Conservation (phyloP, 2,113 vertebrate genomes). For the Scomber scombrus region DNA sequence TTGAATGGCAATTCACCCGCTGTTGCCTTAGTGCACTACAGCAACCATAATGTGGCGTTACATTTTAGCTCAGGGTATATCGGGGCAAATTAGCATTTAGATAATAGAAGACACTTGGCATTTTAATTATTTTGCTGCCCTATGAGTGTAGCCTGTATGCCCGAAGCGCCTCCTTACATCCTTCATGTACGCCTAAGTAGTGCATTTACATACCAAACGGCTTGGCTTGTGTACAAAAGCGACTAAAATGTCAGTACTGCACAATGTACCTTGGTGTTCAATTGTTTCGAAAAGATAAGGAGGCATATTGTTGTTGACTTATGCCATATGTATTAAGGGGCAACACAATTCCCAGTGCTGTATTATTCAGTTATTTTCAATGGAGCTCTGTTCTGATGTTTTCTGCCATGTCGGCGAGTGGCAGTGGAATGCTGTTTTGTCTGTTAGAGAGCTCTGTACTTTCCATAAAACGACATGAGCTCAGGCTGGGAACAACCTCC, state of each 20-base stretch:
- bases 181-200: conserved; percentile 69
- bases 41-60: conserved; percentile 67
- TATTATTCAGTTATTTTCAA: conserved; percentile 54
- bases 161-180: conserved; percentile 69
- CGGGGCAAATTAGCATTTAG: conserved; percentile 80
- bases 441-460: conserved; percentile 61
- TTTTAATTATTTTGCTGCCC: conserved; percentile 82
- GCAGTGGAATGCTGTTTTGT: conserved; percentile 65
- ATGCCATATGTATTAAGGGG: conserved; percentile 43
- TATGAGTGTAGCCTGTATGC: conserved; percentile 72
- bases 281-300: conserved; percentile 66
- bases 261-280: conserved; percentile 59
- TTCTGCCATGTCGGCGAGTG: conserved; percentile 48
- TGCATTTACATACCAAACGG: conserved; percentile 74
- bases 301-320: conserved; percentile 57
- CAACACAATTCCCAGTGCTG: conserved; percentile 31
- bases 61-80: conserved; percentile 72
- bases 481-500: conserved; percentile 67
- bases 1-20: conserved; percentile 54
- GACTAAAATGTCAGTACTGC: conserved; percentile 65
- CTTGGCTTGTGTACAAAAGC: conserved; percentile 67
- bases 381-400: conserved; percentile 44
- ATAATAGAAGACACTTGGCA: conserved; percentile 81
- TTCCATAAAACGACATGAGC: conserved; percentile 66
- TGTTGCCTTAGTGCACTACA: conserved; percentile 34